These are phyloP conservation scores for Eulimnadia texana DNA, from an alignment of 1,140 invertebrate genomes.

Conservation along the genomic window DNA sequence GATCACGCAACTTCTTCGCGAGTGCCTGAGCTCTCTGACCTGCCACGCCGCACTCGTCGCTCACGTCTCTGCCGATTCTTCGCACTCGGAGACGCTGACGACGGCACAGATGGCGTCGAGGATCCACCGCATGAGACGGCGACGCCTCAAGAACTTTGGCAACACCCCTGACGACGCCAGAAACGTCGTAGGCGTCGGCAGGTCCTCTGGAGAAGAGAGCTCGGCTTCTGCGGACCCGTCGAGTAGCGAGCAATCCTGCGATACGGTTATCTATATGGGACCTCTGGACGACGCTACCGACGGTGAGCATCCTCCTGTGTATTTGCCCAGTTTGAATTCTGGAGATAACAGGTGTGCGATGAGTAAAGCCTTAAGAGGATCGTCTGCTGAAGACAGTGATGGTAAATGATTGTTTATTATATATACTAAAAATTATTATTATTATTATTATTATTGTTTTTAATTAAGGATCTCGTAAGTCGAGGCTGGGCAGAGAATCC, in stretches of 20 bases:
- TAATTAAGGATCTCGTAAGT: background rate
- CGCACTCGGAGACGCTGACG: slow-evolving; percentile 79
- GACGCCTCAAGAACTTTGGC: slow-evolving; percentile 38
- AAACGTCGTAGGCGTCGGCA: background rate
- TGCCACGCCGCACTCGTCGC: slow-evolving; percentile 92
- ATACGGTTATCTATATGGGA: slow-evolving; percentile 83
- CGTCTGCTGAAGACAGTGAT: slow-evolving; percentile 42
- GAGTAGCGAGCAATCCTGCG: slow-evolving; percentile 85
- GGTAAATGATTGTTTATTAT: background rate
- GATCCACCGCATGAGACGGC: slow-evolving; percentile 74
- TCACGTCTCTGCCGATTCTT: slow-evolving; percentile 64
- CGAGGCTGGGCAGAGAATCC: background rate
- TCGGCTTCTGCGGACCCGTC: slow-evolving; percentile 53
- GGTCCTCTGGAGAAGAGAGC: slow-evolving; percentile 31
- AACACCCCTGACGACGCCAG: background rate
- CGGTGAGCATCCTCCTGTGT: slow-evolving; percentile 76
- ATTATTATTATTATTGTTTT: no score
- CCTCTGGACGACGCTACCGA: slow-evolving; percentile 70
- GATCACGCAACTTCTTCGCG: slow-evolving; percentile 32
- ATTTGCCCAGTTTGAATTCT: slow-evolving; percentile 65
- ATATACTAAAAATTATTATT: no score
- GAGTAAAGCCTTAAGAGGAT: slow-evolving; percentile 59
- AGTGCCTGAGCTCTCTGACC: slow-evolving; percentile 79
- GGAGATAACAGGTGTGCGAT: slow-evolving; percentile 64
- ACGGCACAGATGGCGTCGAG: slow-evolving; percentile 85